phyloP scores from a whole-genome alignment of 1,140 invertebrate species.

The Oreohelix idahoensis region DNA sequence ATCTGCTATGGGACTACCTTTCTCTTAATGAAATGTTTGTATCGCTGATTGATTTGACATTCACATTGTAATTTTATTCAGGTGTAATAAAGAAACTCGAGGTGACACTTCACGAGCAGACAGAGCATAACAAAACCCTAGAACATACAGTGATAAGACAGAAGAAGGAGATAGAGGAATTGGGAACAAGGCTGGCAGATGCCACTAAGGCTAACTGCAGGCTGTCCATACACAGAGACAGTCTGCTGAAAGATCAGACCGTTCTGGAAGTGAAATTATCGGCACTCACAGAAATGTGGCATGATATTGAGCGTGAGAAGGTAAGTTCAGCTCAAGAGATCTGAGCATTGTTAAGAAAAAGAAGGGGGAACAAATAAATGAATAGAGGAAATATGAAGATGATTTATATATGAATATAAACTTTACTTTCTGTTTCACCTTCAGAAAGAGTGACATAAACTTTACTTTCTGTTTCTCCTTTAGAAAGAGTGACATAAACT shows the following conservation, averaged over 20 bases:
- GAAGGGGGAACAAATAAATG: too few species aligned
- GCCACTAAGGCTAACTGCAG: constrained; percentile 6
- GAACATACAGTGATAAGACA: neutral
- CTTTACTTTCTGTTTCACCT: too few species aligned
- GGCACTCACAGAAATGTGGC: constrained; percentile 31
- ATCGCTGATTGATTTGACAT: too few species aligned
- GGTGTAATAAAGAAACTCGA: constrained; percentile 14
- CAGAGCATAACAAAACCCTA: neutral
- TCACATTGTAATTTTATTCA: too few species aligned
- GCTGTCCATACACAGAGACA: constrained; percentile 24
- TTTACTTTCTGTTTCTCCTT: too few species aligned
- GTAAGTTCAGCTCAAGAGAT: neutral
- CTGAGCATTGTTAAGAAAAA: too few species aligned
- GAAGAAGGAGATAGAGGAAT: constrained; percentile 8
- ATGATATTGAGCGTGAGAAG: constrained; percentile 23
- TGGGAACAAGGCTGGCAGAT: neutral
- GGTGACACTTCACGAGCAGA: neutral
- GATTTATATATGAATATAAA: too few species aligned
- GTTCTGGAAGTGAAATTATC: constrained; percentile 26
- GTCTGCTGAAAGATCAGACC: constrained; percentile 22
- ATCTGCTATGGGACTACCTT: too few species aligned
- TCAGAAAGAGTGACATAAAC: too few species aligned
- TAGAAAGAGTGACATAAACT: too few species aligned
- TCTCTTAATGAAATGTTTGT: too few species aligned
- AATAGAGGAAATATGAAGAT: too few species aligned